Conservation (phyloP, 2,797 vertebrate species). For the Tragopan temminckii region DNA sequence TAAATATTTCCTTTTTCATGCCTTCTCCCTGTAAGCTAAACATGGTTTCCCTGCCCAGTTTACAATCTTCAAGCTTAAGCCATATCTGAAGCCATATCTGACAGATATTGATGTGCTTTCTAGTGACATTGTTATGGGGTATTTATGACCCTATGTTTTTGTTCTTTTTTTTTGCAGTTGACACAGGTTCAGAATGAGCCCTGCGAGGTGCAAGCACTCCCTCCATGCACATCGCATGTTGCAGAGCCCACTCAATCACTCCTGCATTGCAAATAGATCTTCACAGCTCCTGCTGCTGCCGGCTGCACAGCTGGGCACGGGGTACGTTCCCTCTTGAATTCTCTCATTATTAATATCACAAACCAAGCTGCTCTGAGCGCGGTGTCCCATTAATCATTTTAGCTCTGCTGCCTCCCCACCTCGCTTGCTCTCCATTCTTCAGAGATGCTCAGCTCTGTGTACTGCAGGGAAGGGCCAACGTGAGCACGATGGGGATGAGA, state of each 20-base stretch:
- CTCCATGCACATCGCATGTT: background rate
- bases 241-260: background rate
- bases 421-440: constrained; percentile 32
- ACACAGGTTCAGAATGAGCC: background rate
- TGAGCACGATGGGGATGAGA: background rate
- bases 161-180: background rate
- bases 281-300: too few relatives aligned
- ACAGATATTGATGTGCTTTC: background rate
- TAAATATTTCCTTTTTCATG: background rate
- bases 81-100: background rate
- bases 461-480: background rate
- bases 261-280: background rate
- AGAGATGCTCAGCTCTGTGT: background rate
- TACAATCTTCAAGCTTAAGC: background rate
- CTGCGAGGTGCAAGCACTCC: background rate
- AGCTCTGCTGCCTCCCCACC: constrained; percentile 43
- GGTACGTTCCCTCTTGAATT: constrained; percentile 60
- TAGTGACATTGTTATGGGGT: background rate
- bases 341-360: constrained; percentile 68
- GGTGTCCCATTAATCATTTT: constrained; percentile 63
- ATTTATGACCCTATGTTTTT: background rate
- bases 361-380: constrained; percentile 46
- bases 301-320: constrained; percentile 5
- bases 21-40: background rate
- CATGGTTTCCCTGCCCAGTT: background rate